Conservation (phyloP, 2,888 invertebrate genomes). For the Troilus luridus region DNA sequence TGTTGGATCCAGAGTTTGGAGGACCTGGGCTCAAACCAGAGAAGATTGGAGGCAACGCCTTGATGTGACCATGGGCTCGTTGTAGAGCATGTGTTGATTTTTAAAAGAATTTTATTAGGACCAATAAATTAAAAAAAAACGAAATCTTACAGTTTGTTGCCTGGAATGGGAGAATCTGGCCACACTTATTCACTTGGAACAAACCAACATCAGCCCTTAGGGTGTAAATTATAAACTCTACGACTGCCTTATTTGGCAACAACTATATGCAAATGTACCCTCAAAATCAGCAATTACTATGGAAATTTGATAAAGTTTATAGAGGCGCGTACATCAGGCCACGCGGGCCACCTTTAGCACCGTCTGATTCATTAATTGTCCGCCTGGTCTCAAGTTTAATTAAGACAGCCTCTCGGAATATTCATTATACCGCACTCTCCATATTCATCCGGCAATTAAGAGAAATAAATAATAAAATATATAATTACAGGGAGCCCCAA, state of each 20-base stretch:
- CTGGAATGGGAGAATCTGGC: not conserved
- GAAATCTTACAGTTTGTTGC: not conserved
- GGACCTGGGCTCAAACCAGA: no score
- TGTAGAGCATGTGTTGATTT: no score
- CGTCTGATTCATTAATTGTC: slow-evolving; percentile 20
- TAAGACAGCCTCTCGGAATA: not conserved
- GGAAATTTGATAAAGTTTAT: slow-evolving; percentile 26
- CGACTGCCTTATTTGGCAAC: not conserved
- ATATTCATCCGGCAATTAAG: slow-evolving; percentile 18
- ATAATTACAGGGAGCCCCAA: not conserved
- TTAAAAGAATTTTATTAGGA: not conserved
- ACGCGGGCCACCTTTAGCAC: not conserved
- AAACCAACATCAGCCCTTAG: not conserved
- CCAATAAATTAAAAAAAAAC: not conserved
- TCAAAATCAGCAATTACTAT: not conserved
- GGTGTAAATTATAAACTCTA: not conserved
- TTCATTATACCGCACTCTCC: not conserved
- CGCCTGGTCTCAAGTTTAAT: not conserved
- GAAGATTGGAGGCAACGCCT: no score
- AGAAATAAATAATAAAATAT: slow-evolving; percentile 22
- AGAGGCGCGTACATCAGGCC: not conserved
- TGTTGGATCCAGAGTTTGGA: no score
- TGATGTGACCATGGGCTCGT: no score
- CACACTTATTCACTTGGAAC: not conserved
- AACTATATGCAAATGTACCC: not conserved